Evolutionary conservation across 1,140 invertebrate species (phyloP).

Genomic region (Chrysopa pallens): DNA sequence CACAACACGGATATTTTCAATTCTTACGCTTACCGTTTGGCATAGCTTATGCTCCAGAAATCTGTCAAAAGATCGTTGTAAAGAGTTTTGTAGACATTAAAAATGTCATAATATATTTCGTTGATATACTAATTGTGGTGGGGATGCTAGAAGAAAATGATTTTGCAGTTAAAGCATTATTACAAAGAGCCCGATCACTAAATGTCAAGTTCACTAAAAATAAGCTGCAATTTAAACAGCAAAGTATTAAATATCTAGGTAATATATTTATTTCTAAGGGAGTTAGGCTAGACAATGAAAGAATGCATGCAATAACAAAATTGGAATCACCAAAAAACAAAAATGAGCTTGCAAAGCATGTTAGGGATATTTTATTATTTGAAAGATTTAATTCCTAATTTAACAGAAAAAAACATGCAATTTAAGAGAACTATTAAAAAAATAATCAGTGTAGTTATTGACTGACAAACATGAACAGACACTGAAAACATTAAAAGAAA

Average conservation of each 20-base stretch:
- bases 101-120: constrained; percentile 12
- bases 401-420: background rate
- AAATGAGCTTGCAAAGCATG: constrained; percentile 2
- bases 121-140: constrained; percentile 11
- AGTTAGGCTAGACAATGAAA: constrained; percentile 5
- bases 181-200: constrained; percentile 8
- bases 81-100: constrained; percentile 10
- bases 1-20: constrained; percentile 2
- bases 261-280: constrained; percentile 8
- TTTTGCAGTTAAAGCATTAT: constrained; percentile 13
- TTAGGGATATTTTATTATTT: constrained; percentile 4
- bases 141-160: constrained; percentile 10
- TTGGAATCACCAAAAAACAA: background rate
- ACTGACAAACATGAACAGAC: no score
- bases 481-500: no score
- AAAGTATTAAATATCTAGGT: constrained; percentile 10
- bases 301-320: constrained; percentile 7
- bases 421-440: constrained; percentile 1
- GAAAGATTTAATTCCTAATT: constrained; percentile 2
- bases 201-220: constrained; percentile 12
- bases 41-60: background rate
- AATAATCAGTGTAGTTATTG: background rate
- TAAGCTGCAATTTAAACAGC: constrained; percentile 11
- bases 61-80: constrained; percentile 4
- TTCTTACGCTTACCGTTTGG: constrained; percentile 4